Percentiles rank a stretch among this genome's conserved stretches.
These are phyloP conservation scores for Hemichromis elongatus DNA, from an alignment of 2,113 vertebrate genomes.

Conservation along the genomic window DNA sequence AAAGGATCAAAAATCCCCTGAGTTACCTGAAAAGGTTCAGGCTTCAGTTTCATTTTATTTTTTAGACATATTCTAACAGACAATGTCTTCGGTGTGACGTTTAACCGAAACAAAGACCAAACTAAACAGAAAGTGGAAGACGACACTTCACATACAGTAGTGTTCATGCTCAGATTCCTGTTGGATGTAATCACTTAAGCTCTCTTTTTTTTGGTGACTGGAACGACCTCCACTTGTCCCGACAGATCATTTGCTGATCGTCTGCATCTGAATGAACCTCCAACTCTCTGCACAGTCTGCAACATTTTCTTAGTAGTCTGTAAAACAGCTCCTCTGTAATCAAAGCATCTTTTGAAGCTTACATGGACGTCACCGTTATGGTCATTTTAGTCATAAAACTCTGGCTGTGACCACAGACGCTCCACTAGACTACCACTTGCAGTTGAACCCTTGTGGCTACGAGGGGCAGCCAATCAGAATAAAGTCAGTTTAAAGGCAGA, in stretches of 20 bases:
- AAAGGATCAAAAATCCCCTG: not conserved
- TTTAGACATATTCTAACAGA: not conserved
- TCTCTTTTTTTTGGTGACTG: not conserved
- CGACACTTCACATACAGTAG: not conserved
- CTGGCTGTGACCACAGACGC: not conserved
- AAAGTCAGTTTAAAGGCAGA: not conserved
- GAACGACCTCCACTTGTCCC: not conserved
- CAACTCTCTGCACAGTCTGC: not conserved
- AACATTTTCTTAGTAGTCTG: not conserved
- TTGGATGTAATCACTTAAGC: not conserved
- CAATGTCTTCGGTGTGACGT: fast-evolving
- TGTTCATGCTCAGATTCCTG: not conserved
- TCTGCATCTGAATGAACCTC: fast-evolving
- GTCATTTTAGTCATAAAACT: not conserved
- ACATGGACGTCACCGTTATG: not conserved
- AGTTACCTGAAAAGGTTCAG: not conserved
- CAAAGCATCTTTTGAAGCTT: not conserved
- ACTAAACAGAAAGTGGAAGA: not conserved
- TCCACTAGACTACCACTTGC: not conserved
- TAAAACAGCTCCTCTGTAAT: not conserved
- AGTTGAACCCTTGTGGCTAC: not conserved
- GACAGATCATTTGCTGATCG: not conserved
- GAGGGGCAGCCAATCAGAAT: not conserved
- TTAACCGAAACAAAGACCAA: not conserved
- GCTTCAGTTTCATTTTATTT: not conserved